phyloP scores from a whole-genome alignment of 1,140 invertebrate genomes.

The Plectrocnemia conspersa region DNA sequence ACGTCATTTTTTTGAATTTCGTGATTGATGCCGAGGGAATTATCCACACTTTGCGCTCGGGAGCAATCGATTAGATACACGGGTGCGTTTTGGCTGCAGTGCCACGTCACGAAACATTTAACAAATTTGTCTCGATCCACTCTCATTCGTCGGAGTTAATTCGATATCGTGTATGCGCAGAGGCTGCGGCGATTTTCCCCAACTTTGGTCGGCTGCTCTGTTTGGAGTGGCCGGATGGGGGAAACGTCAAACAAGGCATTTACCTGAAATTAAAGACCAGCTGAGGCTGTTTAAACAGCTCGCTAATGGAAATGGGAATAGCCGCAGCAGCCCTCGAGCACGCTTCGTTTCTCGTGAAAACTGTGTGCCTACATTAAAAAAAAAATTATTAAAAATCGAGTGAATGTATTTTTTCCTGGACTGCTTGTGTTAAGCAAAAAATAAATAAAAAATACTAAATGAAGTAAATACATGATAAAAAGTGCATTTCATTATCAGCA shows the following conservation, averaged over 20 bases:
- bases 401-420: too few species aligned
- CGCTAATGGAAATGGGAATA: conserved; percentile 25
- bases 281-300: conserved; percentile 14
- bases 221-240: conserved; percentile 6
- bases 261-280: conserved; percentile 26
- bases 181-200: background rate
- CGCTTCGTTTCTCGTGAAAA: conserved; percentile 2
- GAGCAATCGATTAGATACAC: conserved; percentile 1
- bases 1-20: too few species aligned
- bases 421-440: too few species aligned
- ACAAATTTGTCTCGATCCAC: background rate
- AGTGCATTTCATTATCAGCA: too few species aligned
- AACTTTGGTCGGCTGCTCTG: conserved; percentile 1
- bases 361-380: too few species aligned
- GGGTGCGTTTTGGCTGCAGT: background rate
- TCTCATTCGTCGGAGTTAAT: background rate
- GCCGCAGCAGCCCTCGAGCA: background rate
- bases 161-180: background rate
- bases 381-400: too few species aligned
- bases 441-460: too few species aligned
- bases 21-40: too few species aligned
- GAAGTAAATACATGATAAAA: too few species aligned
- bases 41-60: too few species aligned
- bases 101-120: background rate
- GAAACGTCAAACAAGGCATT: conserved; percentile 24